These are phyloP conservation scores for Tipula vernalis DNA, from an alignment of 2,888 invertebrate genomes.

Conservation along the genomic window DNA sequence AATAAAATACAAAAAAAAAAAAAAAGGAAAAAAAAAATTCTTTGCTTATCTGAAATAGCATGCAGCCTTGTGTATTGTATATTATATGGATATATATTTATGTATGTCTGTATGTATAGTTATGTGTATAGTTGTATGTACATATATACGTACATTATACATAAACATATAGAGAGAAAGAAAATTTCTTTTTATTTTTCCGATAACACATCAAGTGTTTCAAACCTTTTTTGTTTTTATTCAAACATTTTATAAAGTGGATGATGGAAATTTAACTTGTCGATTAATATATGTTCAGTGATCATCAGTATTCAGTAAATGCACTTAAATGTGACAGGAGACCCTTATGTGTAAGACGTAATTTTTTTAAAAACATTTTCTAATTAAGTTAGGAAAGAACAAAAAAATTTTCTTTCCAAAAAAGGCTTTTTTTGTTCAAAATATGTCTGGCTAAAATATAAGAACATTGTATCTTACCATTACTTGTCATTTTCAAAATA, in stretches of 20 bases:
- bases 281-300: not conserved
- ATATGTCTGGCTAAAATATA: too few relatives aligned
- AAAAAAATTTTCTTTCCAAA: too few relatives aligned
- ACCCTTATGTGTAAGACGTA: too few relatives aligned
- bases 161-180: not conserved
- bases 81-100: constrained; percentile 10
- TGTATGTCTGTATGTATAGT: constrained; percentile 6
- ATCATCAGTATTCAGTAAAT: too few relatives aligned
- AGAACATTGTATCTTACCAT: too few relatives aligned
- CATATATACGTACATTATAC: not conserved
- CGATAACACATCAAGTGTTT: not conserved
- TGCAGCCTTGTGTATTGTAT: constrained; percentile 18
- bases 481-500: too few relatives aligned
- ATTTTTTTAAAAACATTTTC: too few relatives aligned
- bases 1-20: not conserved
- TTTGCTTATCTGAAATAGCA: constrained; percentile 21
- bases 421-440: too few relatives aligned
- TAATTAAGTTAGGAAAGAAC: too few relatives aligned
- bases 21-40: constrained; percentile 8
- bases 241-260: not conserved
- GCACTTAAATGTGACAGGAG: too few relatives aligned
- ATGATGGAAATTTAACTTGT: not conserved
- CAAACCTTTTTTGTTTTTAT: not conserved
- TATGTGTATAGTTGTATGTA: not conserved
- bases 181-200: not conserved